A percentile compares a stretch with the other conserved stretches of the same genome.
phyloP scores from a whole-genome alignment of 92 coral and sea anemone species.

The Plumapathes pennacea region DNA sequence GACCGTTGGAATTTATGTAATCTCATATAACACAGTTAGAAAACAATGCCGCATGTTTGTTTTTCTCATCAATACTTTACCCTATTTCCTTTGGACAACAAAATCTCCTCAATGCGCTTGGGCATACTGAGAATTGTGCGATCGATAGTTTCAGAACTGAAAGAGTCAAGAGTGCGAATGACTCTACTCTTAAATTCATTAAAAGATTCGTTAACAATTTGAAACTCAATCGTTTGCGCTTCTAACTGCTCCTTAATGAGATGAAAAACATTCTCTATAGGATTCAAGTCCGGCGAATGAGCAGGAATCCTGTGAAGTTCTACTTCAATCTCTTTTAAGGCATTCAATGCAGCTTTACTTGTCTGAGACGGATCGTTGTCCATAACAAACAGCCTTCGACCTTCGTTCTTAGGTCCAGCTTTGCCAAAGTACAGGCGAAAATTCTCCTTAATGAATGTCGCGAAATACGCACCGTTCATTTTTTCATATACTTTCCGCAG shows the following conservation, averaged over 20 bases:
- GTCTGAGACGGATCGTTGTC: slow-evolving; percentile 64
- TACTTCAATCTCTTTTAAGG: slow-evolving; percentile 26
- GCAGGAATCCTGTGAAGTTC: slow-evolving; percentile 35
- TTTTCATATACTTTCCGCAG: slow-evolving; percentile 33
- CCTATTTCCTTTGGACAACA: slow-evolving; percentile 17
- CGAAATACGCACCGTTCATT: slow-evolving; percentile 41
- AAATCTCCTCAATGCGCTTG: slow-evolving; percentile 5
- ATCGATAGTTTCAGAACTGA: slow-evolving; percentile 12
- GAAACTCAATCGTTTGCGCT: not conserved
- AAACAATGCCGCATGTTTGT: not conserved
- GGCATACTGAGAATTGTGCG: slow-evolving; percentile 31
- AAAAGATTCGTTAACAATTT: slow-evolving; percentile 30
- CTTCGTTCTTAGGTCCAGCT: slow-evolving; percentile 20
- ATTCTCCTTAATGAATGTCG: slow-evolving; percentile 28
- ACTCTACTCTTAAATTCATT: slow-evolving; percentile 30
- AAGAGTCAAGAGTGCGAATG: slow-evolving; percentile 6
- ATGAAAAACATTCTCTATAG: slow-evolving; percentile 29
- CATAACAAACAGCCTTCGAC: slow-evolving; percentile 50
- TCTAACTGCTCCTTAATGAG: slow-evolving; percentile 11
- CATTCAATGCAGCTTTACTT: slow-evolving; percentile 7
- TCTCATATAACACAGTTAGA: too few relatives aligned
- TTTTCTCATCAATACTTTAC: slow-evolving; percentile 23
- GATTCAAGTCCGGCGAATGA: slow-evolving; percentile 28
- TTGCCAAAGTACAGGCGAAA: slow-evolving; percentile 38
- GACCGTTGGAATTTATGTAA: too few relatives aligned